Evolutionary conservation across 2,888 invertebrate genomes (phyloP).

Genomic region (Petrolisthes cinctipes): DNA sequence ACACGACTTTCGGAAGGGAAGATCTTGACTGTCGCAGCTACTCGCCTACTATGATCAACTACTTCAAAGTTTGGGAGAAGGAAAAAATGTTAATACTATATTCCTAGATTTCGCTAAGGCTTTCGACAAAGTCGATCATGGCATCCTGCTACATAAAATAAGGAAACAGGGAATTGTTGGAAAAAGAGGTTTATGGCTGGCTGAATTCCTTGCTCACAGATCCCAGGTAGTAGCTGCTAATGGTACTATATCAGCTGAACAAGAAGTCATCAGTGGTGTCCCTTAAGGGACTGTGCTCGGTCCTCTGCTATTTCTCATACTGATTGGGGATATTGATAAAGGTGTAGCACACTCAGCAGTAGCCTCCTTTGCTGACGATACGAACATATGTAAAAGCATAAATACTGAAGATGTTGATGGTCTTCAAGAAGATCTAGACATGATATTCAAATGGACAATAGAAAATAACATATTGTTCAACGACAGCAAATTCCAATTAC

Average conservation of each 20-base stretch:
- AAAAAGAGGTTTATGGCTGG: conserved; percentile 5
- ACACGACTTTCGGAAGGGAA: conserved; percentile 18
- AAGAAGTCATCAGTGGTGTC: conserved; percentile 6
- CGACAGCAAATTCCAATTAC: neutral
- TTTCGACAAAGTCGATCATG: conserved; percentile 30
- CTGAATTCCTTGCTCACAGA: conserved; percentile 16
- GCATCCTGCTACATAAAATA: conserved; percentile 2
- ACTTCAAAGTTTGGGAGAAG: neutral
- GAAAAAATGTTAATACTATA: too few species aligned
- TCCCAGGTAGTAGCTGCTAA: conserved; percentile 1
- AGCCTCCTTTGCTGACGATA: conserved; percentile 21
- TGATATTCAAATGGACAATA: conserved; percentile 25
- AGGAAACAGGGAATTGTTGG: conserved; percentile 12
- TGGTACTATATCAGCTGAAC: neutral
- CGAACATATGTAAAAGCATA: neutral
- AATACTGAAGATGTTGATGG: neutral
- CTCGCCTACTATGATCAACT: conserved; percentile 3
- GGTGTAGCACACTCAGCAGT: neutral
- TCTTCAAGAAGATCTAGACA: conserved; percentile 24
- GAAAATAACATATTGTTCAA: neutral
- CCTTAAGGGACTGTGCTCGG: conserved; percentile 27
- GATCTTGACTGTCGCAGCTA: conserved; percentile 17
- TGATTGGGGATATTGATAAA: conserved; percentile 10
- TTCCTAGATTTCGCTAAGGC: conserved; percentile 26
- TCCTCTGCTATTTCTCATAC: neutral